Percentiles rank a stretch among this genome's conserved stretches.
phyloP scores from a whole-genome alignment of 2,113 vertebrate species.

The Atlantisia rogersi region DNA sequence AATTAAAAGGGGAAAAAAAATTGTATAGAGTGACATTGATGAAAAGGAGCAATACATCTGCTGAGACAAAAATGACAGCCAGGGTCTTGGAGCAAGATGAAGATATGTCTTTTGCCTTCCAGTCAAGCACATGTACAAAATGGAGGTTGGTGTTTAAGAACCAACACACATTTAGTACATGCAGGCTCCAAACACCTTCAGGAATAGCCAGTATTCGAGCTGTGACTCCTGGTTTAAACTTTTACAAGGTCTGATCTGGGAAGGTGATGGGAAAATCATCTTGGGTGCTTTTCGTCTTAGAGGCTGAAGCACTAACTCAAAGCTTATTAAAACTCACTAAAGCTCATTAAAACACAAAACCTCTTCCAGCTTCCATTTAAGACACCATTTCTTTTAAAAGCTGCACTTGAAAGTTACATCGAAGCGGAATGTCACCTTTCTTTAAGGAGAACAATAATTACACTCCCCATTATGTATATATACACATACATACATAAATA shows the following conservation, averaged over 20 bases:
- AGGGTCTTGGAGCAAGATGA: neutral
- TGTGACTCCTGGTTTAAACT: neutral
- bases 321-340: neutral
- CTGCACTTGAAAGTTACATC: slow-evolving; percentile 16
- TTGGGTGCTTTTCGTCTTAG: neutral
- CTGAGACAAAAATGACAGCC: neutral
- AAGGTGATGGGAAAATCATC: neutral
- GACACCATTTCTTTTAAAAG: neutral
- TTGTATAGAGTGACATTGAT: neutral
- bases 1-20: neutral
- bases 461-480: neutral
- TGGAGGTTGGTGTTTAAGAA: neutral
- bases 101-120: neutral
- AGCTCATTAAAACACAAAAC: slow-evolving; percentile 7
- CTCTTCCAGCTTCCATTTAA: slow-evolving; percentile 21
- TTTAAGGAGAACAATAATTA: slow-evolving; percentile 35
- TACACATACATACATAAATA: neutral
- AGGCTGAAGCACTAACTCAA: neutral
- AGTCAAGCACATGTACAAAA: neutral
- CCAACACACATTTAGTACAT: neutral
- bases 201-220: neutral
- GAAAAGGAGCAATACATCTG: neutral
- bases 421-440: slow-evolving; percentile 52
- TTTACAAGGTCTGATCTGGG: neutral
- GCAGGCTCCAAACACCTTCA: neutral